Evolutionary conservation across 2,113 vertebrate genomes (phyloP).

Genomic region (Numenius arquata): DNA sequence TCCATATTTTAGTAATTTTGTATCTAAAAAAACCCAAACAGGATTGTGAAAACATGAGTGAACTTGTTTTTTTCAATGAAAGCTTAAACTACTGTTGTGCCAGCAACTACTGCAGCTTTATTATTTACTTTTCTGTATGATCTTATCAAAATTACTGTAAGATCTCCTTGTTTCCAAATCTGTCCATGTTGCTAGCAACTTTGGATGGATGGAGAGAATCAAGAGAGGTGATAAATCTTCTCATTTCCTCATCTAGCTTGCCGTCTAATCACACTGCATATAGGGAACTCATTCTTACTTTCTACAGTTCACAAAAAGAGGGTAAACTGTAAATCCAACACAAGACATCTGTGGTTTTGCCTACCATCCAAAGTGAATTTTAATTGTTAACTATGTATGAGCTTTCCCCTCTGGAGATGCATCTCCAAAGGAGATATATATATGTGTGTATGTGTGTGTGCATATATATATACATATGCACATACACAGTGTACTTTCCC

Average conservation of each 20-base stretch:
- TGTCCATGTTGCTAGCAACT: background rate
- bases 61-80: background rate
- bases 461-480: too few relatives aligned
- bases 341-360: background rate
- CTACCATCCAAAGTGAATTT: background rate
- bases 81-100: background rate
- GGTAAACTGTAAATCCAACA: background rate
- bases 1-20: background rate
- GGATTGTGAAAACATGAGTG: background rate
- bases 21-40: background rate
- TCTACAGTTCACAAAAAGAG: background rate
- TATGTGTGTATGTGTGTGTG: fast-evolving
- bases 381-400: background rate
- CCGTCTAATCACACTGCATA: background rate
- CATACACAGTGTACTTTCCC: background rate
- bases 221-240: background rate
- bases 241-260: background rate
- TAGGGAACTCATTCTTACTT: background rate
- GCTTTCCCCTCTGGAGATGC: background rate
- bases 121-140: background rate
- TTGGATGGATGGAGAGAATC: background rate
- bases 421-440: background rate
- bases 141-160: background rate
- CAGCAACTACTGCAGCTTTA: background rate
- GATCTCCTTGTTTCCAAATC: background rate